Percentiles rank a stretch among this genome's conserved stretches.
phyloP scores from a whole-genome alignment of 2,888 invertebrate genomes.

The Drosophila quasianomalipes region DNA sequence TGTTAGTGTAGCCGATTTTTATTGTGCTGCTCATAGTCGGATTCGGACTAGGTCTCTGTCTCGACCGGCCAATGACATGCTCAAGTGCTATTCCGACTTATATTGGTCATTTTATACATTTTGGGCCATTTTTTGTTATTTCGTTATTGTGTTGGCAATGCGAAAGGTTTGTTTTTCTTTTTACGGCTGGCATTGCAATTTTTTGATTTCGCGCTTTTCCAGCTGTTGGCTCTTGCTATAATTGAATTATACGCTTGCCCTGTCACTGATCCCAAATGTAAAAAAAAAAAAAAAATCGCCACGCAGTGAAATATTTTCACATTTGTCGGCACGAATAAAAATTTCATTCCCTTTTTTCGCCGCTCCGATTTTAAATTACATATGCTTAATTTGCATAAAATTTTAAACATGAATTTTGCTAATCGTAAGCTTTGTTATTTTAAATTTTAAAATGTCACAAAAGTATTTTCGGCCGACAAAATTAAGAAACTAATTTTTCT shows the following conservation, averaged over 20 bases:
- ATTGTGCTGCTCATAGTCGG: conserved; percentile 6
- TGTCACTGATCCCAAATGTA: conserved; percentile 14
- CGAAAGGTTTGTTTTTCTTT: conserved; percentile 10
- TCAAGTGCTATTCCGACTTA: conserved; percentile 51
- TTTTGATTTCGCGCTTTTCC: conserved; percentile 49
- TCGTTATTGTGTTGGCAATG: conserved; percentile 33
- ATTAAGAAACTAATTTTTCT: neutral
- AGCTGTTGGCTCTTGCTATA: conserved; percentile 39
- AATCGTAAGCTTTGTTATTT: conserved; percentile 7
- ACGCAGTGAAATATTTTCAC: conserved; percentile 41
- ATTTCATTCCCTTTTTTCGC: conserved; percentile 6
- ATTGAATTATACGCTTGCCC: conserved; percentile 67
- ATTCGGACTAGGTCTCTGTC: neutral
- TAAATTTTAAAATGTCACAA: neutral
- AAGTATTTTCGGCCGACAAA: neutral
- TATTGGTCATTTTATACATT: conserved; percentile 50
- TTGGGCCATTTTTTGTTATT: conserved; percentile 18
- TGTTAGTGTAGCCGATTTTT: conserved; percentile 44
- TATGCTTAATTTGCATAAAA: conserved; percentile 42
- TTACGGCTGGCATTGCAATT: conserved; percentile 47
- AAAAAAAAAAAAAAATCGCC: conserved; percentile 17
- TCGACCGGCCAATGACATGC: conserved; percentile 41
- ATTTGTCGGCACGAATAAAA: conserved; percentile 27
- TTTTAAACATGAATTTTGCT: conserved; percentile 4
- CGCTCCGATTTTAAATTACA: conserved; percentile 21